Percentiles rank a stretch among this genome's conserved stretches.
phyloP scores from a whole-genome alignment of 1,140 invertebrate species.

The Calycopis cecrops region DNA sequence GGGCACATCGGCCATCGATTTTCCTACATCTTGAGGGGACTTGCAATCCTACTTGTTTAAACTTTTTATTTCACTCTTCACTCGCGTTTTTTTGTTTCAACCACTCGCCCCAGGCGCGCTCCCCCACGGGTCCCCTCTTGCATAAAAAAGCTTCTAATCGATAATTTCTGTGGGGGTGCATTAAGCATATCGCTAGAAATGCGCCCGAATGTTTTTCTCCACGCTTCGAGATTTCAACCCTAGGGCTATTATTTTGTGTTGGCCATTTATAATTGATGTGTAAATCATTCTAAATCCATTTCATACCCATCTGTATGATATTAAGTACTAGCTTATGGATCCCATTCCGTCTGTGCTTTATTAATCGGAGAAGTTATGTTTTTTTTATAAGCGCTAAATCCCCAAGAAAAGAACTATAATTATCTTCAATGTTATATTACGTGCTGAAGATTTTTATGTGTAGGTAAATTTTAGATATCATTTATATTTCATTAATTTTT shows the following conservation, averaged over 20 bases:
- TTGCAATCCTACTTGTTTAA: slow-evolving; percentile 70
- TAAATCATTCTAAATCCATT: slow-evolving; percentile 24
- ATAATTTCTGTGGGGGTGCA: slow-evolving; percentile 75
- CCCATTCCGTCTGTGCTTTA: too few relatives aligned
- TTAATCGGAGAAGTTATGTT: too few relatives aligned
- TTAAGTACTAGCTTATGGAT: too few relatives aligned
- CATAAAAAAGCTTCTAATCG: slow-evolving; percentile 75
- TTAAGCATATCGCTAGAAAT: slow-evolving; percentile 70
- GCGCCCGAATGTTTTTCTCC: slow-evolving; percentile 65
- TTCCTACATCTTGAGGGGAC: slow-evolving; percentile 65
- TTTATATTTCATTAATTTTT: too few relatives aligned
- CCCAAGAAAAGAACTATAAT: too few relatives aligned
- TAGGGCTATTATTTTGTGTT: slow-evolving; percentile 50
- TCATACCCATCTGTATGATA: background rate
- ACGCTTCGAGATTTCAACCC: slow-evolving; percentile 67
- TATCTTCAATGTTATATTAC: too few relatives aligned
- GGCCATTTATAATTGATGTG: slow-evolving; percentile 54
- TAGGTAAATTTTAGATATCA: too few relatives aligned
- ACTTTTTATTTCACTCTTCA: slow-evolving; percentile 74
- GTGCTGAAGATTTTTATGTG: too few relatives aligned
- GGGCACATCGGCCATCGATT: slow-evolving; percentile 68
- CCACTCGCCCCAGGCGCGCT: slow-evolving; percentile 56
- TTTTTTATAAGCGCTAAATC: too few relatives aligned
- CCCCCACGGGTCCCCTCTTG: slow-evolving; percentile 67
- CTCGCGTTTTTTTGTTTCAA: slow-evolving; percentile 71